Evolutionary conservation across 2,113 vertebrate species (phyloP).

Genomic region (Daboia siamensis): DNA sequence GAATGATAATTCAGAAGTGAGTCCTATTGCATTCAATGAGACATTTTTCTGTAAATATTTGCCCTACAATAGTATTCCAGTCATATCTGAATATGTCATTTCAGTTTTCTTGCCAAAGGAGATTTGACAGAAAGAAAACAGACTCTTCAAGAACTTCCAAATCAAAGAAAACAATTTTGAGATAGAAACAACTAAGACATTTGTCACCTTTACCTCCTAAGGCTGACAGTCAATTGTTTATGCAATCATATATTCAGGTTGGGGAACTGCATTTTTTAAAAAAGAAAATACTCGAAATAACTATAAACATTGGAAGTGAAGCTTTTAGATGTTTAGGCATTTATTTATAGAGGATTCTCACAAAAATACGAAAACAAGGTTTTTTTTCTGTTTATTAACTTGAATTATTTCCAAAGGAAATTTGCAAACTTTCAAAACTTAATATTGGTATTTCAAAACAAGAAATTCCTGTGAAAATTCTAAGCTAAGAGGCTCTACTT

Average conservation of each 20-base stretch:
- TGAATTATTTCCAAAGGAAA: not conserved
- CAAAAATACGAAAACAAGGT: not conserved
- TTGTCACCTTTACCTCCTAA: not conserved
- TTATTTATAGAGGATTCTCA: not conserved
- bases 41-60: not conserved
- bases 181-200: not conserved
- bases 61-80: not conserved
- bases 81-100: not conserved
- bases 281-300: not conserved
- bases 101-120: not conserved
- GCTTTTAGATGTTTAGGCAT: not conserved
- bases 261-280: not conserved
- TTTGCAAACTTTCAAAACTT: not conserved
- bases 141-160: not conserved
- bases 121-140: not conserved
- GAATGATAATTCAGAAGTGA: not conserved
- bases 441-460: not conserved
- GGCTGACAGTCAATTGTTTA: not conserved
- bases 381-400: not conserved
- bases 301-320: not conserved
- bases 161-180: not conserved
- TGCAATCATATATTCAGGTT: not conserved
- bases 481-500: not conserved
- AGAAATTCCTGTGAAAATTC: not conserved
- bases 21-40: not conserved